Evolutionary conservation across 2,888 invertebrate genomes (phyloP), one percentile per base, ranked within the genome.

Genomic region (Xestia xanthographa): DNA sequence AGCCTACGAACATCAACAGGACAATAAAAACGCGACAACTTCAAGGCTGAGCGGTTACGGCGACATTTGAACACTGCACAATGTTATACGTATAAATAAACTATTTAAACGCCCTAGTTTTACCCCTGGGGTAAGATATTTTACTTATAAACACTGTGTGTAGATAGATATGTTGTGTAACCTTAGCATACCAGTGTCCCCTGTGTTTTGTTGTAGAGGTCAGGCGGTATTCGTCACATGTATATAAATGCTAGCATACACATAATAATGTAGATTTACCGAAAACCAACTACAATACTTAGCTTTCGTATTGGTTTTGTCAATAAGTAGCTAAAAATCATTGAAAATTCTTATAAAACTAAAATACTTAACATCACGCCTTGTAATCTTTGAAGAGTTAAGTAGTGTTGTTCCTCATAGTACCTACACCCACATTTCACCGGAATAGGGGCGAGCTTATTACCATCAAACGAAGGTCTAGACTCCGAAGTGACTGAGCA

Each of bases 11-110:
- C 34, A 69, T 80, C 53, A 34, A 53, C 72, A 83, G 66, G 79
- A 82, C 70, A 75, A 87, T 86, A 86, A 87, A 86, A 85, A 85
- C 67, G 80, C 84, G 87, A 83, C 82, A 82, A 34, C 50, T 45
- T 75, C 85, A 87, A 80, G 86, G 87, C 75, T 75, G 79, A 84
- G 68, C 77, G 80, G 72, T 76, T 77, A 73, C 80, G 63, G 77
- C 70, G 87, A 84, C 87, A 87, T 87, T 87, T 87, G 34, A 78
- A 75, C 63, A 50, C 70, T 82, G 65, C 45, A 74, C 53, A 60
- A 70, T 45, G 65, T 75, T 79, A 77, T 77, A 83, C 38, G 58
- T 72, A 78, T 80, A 76, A 79, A 73, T 78, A 83, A 73, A 74
- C 68, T 76, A 79, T 68, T 71, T 66, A 69, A 75, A 12, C 71